Evolutionary conservation across 1,140 invertebrate species (phyloP), one percentile per base, ranked within the genome.

Genomic region (Gryllus bimaculatus): DNA sequence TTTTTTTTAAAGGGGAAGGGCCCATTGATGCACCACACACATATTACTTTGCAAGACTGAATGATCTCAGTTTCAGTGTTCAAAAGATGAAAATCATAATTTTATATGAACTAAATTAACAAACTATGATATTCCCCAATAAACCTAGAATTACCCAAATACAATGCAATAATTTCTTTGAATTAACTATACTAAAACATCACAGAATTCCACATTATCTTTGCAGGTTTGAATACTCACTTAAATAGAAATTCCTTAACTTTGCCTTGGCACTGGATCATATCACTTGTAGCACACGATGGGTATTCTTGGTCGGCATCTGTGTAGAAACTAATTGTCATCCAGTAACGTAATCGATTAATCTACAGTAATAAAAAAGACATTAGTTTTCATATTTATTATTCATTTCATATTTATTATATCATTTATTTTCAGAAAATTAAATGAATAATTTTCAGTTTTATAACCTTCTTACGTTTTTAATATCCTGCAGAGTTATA

Each of bases 401-500:
- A 79, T 79, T 49, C 76, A n/a, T 73, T 20, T 76, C 75, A 21
- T 15, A 21, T 15, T 10, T n/a, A 75, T 12, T 21, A n/a, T 74
- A 15, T 75, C 73, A 75, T 78, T 75, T 48, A 75, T 73, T 49
- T 20, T 8, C 20, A 47, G 26, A 47, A 76, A 18, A 66, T 13
- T 66, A 18, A 66, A 66, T 1, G 10, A 13, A 66, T 13, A 66
- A 13, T 66, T 13, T 13, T 66, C 18, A 13, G 7, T 66, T 66
- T 13, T 66, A 66, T 13, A 66, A 66, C 54, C 54, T 8, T 79
- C 12, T 76, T 84, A 93, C 92, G 82, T 86, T 83, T 80, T 87
- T 85, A 26, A 95, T 85, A 84, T 94, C 92, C 10, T 91, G 87
- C 21, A 90, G 87, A 74, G 84, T 84, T 49, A 95, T 88, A 66